Conservation (phyloP, 2,113 vertebrate genomes). For the Turnix velox region DNA sequence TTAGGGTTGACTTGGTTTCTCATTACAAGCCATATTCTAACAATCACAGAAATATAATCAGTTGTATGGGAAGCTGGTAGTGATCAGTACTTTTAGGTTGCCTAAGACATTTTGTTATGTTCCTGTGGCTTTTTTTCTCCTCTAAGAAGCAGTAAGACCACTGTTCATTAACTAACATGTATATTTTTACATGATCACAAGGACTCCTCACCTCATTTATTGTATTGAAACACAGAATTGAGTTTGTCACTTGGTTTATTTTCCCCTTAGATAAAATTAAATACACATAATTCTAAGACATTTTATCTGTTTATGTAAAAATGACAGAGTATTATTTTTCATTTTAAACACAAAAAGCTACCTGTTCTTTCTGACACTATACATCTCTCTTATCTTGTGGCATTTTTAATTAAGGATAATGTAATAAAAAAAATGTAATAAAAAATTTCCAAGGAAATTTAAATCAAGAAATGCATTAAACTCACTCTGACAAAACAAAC, state of each 20-base stretch:
- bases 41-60: neutral
- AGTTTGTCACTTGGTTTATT: neutral
- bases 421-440: neutral
- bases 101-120: neutral
- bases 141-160: neutral
- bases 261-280: neutral
- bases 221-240: neutral
- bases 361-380: neutral
- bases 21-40: constrained; percentile 5
- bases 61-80: neutral
- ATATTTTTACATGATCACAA: neutral
- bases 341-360: neutral
- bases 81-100: neutral
- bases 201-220: neutral
- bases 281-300: neutral
- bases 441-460: neutral
- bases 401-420: no score
- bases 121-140: neutral
- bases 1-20: constrained; percentile 29
- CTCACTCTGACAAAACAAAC: neutral
- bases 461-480: neutral
- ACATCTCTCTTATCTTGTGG: neutral
- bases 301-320: neutral
- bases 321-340: neutral
- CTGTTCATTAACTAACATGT: neutral